These are phyloP conservation scores for Yoshiicerus persimilis DNA, from an alignment of 1,140 invertebrate species.

Conservation along the genomic window DNA sequence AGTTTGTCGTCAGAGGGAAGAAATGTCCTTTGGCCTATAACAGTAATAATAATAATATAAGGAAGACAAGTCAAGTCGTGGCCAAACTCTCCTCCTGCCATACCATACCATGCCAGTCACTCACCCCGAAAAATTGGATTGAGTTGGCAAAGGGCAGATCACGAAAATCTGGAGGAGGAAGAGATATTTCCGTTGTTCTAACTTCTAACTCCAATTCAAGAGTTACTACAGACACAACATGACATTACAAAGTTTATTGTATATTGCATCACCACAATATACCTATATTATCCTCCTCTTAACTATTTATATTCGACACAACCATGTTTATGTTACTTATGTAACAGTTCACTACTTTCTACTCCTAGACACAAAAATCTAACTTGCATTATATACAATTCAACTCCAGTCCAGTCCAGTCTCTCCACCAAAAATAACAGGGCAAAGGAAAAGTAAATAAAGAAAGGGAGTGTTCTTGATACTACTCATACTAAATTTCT, in stretches of 20 bases:
- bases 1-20: neutral
- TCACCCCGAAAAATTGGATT: conserved; percentile 31
- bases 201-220: neutral
- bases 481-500: no score
- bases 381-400: no score
- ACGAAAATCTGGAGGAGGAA: neutral
- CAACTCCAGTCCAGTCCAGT: neutral
- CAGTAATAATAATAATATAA: neutral
- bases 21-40: neutral
- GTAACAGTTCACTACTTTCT: neutral
- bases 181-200: conserved; percentile 8
- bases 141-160: neutral
- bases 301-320: no score
- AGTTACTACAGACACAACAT: neutral
- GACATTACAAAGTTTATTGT: conserved; percentile 10
- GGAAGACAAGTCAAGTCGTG: neutral
- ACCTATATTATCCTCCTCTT: neutral
- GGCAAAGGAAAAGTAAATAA: neutral
- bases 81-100: neutral
- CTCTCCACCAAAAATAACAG: neutral
- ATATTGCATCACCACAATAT: neutral
- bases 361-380: neutral
- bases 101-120: neutral
- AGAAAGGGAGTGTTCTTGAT: neutral
- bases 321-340: neutral